Percentiles rank a stretch among this genome's conserved stretches.
Evolutionary conservation across 2,797 vertebrate genomes (phyloP).

Genomic region (Hyperoplus immaculatus): DNA sequence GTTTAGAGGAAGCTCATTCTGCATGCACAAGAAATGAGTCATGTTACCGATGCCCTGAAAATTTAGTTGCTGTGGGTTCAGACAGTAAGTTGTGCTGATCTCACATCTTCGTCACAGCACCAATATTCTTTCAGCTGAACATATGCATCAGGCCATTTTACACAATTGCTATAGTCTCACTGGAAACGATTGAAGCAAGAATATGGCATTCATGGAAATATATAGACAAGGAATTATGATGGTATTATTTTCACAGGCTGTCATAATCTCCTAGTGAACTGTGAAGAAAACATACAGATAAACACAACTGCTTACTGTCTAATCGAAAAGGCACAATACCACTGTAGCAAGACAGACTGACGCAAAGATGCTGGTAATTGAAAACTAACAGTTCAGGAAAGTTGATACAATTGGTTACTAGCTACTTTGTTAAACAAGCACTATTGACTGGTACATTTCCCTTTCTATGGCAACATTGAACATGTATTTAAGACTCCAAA

Average conservation of each 20-base stretch:
- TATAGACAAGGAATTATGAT: neutral
- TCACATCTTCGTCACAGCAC: constrained; percentile 23
- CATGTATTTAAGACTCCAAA: constrained; percentile 2
- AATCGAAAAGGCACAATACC: constrained; percentile 1
- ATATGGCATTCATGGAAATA: constrained; percentile 19
- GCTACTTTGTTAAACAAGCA: constrained; percentile 21
- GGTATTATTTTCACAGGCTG: constrained; percentile 3
- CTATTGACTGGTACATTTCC: constrained; percentile 10
- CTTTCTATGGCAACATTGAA: constrained; percentile 1
- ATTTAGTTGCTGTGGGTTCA: neutral
- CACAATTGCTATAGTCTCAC: neutral
- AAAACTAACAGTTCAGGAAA: constrained; percentile 8
- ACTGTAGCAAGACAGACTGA: neutral
- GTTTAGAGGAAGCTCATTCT: constrained; percentile 2
- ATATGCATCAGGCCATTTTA: neutral
- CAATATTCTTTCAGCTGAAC: constrained; percentile 6
- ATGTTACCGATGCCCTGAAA: constrained; percentile 23
- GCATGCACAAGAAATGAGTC: constrained; percentile 24
- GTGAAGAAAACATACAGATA: constrained; percentile 5
- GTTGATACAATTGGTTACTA: constrained; percentile 24
- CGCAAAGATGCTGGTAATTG: neutral
- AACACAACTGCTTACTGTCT: constrained; percentile 10
- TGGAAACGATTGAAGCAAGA: constrained; percentile 19
- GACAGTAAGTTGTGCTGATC: constrained; percentile 22
- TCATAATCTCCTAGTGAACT: neutral